Base-by-base conservation (phyloP, 64 coral and sea anemone species). In the Stylophora pistillata region DNA sequence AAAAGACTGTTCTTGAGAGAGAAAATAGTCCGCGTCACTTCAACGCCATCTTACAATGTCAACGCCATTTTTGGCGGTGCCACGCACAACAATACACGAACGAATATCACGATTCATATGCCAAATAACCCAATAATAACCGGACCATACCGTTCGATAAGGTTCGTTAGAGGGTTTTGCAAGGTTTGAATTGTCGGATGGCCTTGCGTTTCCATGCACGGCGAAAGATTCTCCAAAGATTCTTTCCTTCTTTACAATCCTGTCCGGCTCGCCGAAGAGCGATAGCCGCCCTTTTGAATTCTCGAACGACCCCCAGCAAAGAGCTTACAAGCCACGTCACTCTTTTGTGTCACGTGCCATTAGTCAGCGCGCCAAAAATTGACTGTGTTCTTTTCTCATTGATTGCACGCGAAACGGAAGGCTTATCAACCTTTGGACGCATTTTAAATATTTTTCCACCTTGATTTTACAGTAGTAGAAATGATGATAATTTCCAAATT, bases 191-290 rank as follows among this genome's bases (percentile, higher is more conserved):
- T 95, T 85, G 94, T 90, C 85, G 91, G 97, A 99, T 99, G 97
- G 97, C 89, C 87, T 91, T 92, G 77, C 82, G 90, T 99, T 95
- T 99, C 97, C 97, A 99, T 99, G 87, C 97, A 99, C 93, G 93
- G 81, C 90, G 63, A 78, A 37, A 92, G 97, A 99, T 99, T 91
- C 97, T 73, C 71, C 88, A 90, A 63, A 90, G 72, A 77, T 79
- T 74, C 70, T 78, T 77, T 58, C 68, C 52, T 89, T 71, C 89
- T 95, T 88, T 26, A 87, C 60, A 83, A 84, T 79, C 87, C 81
- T 74, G 82, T 87, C 93, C 95, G 87, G 86, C 92, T 88, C 53
- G 91, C 91, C 83, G 74, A 78, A 88, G 95, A 93, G 90, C 95
- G 86, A 97, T 89, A 79, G 95, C 95, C 95, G 95, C 95, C 95